phyloP scores from a whole-genome alignment of 2,113 vertebrate species.

The Tiliqua scincoides region DNA sequence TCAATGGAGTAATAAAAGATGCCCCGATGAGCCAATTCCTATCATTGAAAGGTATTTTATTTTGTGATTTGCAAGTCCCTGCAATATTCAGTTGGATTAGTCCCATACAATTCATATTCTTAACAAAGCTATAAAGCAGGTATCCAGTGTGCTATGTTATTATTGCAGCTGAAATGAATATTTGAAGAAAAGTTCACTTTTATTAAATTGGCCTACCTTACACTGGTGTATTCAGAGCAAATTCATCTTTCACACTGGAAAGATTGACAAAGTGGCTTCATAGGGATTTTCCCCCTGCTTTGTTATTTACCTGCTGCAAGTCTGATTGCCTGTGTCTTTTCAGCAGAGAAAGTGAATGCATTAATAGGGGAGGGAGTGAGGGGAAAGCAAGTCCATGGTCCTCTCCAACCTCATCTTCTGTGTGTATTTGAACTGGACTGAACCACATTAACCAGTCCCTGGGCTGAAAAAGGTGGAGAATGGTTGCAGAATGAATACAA shows the following conservation, averaged over 20 bases:
- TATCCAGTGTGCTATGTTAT: neutral
- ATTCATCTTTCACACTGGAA: neutral
- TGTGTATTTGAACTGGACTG: neutral
- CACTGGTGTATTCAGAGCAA: neutral
- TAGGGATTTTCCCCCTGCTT: neutral
- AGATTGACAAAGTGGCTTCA: neutral
- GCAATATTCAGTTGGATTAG: neutral
- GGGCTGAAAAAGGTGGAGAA: too few relatives aligned
- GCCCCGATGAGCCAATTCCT: conserved; percentile 18
- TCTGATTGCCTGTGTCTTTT: neutral
- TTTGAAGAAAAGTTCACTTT: conserved; percentile 6
- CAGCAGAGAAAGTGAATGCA: neutral
- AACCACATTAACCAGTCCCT: neutral
- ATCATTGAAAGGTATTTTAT: conserved; percentile 1
- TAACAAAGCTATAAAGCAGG: neutral
- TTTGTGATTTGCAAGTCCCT: neutral
- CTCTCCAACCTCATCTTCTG: neutral
- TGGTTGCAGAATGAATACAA: too few relatives aligned
- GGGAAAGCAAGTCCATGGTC: neutral
- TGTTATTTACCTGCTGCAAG: neutral
- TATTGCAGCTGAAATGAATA: neutral
- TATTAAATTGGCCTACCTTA: conserved; percentile 10
- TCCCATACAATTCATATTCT: neutral
- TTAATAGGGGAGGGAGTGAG: neutral
- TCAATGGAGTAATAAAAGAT: neutral